A percentile compares a stretch with the other conserved stretches of the same genome.
Conservation (phyloP, 2,888 invertebrate genomes). For the Yponomeuta cagnagella region DNA sequence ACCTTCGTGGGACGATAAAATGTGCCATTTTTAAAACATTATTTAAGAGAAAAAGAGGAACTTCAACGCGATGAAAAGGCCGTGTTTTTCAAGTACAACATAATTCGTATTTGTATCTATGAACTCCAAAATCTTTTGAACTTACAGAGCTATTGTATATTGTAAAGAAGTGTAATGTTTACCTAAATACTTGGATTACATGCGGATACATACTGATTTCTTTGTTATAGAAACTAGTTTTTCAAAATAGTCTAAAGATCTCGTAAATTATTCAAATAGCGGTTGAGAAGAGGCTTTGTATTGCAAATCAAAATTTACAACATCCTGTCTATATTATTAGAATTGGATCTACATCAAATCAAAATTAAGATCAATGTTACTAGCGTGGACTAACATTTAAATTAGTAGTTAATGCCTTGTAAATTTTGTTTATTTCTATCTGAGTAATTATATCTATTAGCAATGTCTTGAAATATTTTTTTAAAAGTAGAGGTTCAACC, state of each 20-base stretch:
- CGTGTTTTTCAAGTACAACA: no score
- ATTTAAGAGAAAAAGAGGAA: neutral
- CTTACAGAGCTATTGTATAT: no score
- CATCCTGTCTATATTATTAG: neutral
- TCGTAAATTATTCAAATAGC: neutral
- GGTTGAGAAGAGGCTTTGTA: neutral
- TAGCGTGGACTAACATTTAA: neutral
- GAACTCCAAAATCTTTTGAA: no score
- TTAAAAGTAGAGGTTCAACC: no score
- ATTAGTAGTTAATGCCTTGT: neutral
- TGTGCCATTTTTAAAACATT: neutral
- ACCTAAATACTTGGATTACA: no score
- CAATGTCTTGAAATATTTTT: neutral
- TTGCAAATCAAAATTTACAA: neutral
- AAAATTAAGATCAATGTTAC: conserved; percentile 2
- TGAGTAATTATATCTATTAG: neutral
- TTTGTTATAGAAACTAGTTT: neutral
- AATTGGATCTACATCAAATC: neutral
- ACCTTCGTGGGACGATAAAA: neutral
- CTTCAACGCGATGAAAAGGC: no score
- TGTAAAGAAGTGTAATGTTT: no score
- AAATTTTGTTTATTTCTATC: neutral
- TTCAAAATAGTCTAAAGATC: neutral
- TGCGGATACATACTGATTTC: neutral
- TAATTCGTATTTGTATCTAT: no score